Evolutionary conservation across 2,888 invertebrate genomes (phyloP).

Genomic region (Cyaniris semiargus): DNA sequence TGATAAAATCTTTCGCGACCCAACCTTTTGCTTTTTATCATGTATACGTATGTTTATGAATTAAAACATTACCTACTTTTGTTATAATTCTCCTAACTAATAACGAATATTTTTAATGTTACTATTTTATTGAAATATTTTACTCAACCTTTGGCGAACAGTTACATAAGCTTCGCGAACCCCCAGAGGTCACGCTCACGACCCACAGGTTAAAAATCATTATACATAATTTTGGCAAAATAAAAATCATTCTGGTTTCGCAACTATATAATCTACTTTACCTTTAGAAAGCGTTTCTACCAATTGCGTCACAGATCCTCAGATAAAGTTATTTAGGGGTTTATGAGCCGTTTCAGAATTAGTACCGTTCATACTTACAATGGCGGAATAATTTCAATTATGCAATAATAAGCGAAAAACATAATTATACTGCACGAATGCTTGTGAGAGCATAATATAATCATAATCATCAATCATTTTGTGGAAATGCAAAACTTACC

Average conservation of each 20-base stretch:
- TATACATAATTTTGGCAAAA: background rate
- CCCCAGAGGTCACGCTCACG: no score
- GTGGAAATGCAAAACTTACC: no score
- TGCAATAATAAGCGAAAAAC: background rate
- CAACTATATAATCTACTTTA: background rate
- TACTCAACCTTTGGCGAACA: no score
- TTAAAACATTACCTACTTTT: no score
- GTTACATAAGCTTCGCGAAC: no score
- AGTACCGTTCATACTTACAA: background rate
- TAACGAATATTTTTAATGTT: no score
- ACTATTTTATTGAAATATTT: no score
- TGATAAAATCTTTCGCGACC: no score
- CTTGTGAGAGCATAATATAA: background rate
- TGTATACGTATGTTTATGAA: no score
- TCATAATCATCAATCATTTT: background rate
- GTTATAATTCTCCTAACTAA: no score
- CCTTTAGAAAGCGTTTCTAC: slow-evolving; percentile 3
- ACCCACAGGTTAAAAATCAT: no score
- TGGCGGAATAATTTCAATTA: background rate
- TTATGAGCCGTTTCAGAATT: background rate
- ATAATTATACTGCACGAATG: background rate
- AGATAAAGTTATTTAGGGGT: background rate
- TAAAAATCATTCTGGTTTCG: background rate
- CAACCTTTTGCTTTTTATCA: no score
- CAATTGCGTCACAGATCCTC: slow-evolving; percentile 4